Base-by-base conservation (phyloP, 1,140 invertebrate genomes). In the Sycobia sp. region DNA sequence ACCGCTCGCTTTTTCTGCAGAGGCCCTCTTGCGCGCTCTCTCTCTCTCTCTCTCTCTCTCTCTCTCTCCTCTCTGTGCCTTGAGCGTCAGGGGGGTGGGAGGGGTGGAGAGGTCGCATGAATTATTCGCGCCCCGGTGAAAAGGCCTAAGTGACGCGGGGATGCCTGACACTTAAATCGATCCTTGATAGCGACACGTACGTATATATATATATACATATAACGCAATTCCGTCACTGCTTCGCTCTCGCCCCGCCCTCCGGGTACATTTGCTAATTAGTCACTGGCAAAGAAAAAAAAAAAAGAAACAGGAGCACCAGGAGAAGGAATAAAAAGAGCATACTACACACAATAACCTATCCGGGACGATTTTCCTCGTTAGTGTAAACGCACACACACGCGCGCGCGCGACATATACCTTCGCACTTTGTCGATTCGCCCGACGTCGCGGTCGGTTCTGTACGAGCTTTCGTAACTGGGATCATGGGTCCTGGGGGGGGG, bases 101-200 rank as follows among this genome's bases (percentile, higher is more conserved):
- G 5, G 29, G 29, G 29, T 58, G 71, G 76, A 71, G 71, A 71
- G 49, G 34, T 23, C 49, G 53, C 65, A 72, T 80, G 69, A 79
- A 80, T 81, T 74, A 80, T 80, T 79, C 43, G 49, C 11, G 29
- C n/a, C 60, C 23, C 68, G 74, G 75, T 77, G 78, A 79, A 79
- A 81, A 79, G 67, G 75, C 66, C 73, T 78, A 80, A 80, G 76
- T 79, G 78, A 80, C 78, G 73, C 70, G 71, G 59, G 71, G 77
- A 79, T 69, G 23, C 29, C 75, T 76, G 76, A 78, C 77, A 75
- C 53, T 69, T 74, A 73, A 80, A 79, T 80, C 79, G 77, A 80
- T 78, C 69, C 71, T 66, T 71, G 74, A 81, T 79, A 70, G 75
- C 67, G 63, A 68, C 69, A 53, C 47, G 57, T 63, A 55, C 18